Conservation (phyloP, 2,888 invertebrate genomes). For the Erebia aethiops region DNA sequence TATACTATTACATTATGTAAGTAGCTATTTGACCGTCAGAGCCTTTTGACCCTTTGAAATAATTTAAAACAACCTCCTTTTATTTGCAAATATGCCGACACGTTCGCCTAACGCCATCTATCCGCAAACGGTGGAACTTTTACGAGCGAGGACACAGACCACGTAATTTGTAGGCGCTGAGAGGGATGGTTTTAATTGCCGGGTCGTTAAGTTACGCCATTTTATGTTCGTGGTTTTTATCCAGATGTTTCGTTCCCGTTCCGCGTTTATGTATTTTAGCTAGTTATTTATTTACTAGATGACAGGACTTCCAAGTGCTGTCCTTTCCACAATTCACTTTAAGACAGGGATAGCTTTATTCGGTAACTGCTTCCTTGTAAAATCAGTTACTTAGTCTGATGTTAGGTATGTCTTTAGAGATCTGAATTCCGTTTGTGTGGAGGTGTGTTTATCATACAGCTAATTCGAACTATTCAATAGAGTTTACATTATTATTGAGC, state of each 20-base stretch:
- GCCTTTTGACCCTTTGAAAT: too few species aligned
- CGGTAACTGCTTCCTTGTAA: too few species aligned
- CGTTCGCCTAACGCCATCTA: slow-evolving; percentile 8
- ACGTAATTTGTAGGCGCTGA: slow-evolving; percentile 6
- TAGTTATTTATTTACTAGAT: neutral
- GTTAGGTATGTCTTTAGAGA: too few species aligned
- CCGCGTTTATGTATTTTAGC: neutral
- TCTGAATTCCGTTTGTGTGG: too few species aligned
- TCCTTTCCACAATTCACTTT: neutral
- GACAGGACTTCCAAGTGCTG: neutral
- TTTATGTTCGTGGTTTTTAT: slow-evolving; percentile 18
- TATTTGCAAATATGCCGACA: neutral
- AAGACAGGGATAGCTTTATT: neutral
- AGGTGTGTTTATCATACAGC: too few species aligned
- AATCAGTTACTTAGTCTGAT: too few species aligned
- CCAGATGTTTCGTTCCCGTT: neutral
- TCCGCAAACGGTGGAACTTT: neutral
- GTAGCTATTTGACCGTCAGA: too few species aligned
- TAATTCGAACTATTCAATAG: too few species aligned
- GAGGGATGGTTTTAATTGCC: slow-evolving; percentile 12
- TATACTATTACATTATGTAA: too few species aligned
- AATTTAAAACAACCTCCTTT: too few species aligned
- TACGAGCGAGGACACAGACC: neutral
- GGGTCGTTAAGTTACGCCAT: slow-evolving; percentile 9
- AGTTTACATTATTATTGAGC: too few species aligned